Percentiles rank a stretch among this genome's conserved stretches.
Evolutionary conservation across 1,140 invertebrate species (phyloP).

Genomic region (Drosophila quadrilineata): DNA sequence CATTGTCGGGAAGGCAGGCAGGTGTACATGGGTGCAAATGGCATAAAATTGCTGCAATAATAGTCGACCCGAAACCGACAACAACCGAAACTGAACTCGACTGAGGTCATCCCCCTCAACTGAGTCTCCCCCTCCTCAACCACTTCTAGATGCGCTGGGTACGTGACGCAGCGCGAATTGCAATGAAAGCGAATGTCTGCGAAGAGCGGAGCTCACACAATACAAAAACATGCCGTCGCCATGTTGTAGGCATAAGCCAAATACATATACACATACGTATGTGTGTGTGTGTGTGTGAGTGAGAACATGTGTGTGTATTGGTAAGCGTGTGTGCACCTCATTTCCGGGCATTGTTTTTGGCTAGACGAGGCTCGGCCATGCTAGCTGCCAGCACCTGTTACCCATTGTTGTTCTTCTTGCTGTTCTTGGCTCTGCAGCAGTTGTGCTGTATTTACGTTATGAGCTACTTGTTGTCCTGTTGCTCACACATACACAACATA

Average conservation of each 20-base stretch:
- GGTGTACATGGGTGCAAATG: conserved; percentile 63
- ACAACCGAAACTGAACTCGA: conserved; percentile 18
- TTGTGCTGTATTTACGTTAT: conserved; percentile 47
- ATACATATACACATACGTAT: no score
- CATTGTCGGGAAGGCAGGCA: neutral
- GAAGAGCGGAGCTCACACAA: conserved; percentile 6
- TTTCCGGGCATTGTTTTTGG: conserved; percentile 73
- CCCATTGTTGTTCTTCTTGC: conserved; percentile 3
- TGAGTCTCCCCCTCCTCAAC: no score
- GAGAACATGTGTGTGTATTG: conserved; percentile 12
- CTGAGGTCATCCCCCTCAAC: neutral
- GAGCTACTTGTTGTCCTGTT: conserved; percentile 73
- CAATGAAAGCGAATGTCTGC: conserved; percentile 44
- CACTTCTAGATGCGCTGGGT: conserved; percentile 14
- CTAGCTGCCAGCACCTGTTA: conserved; percentile 10
- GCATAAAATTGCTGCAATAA: conserved; percentile 67
- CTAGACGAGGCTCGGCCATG: no score
- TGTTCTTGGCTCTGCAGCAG: conserved; percentile 7
- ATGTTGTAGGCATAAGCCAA: conserved; percentile 10
- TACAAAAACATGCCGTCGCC: conserved; percentile 34
- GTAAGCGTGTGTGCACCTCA: conserved; percentile 65
- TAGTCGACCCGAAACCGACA: conserved; percentile 52
- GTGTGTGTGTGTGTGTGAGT: conserved; percentile 2
- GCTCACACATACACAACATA: conserved; percentile 12
- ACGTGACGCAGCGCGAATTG: conserved; percentile 27